phyloP scores from a whole-genome alignment of 2,888 invertebrate species.

The Punctoribates punctum region DNA sequence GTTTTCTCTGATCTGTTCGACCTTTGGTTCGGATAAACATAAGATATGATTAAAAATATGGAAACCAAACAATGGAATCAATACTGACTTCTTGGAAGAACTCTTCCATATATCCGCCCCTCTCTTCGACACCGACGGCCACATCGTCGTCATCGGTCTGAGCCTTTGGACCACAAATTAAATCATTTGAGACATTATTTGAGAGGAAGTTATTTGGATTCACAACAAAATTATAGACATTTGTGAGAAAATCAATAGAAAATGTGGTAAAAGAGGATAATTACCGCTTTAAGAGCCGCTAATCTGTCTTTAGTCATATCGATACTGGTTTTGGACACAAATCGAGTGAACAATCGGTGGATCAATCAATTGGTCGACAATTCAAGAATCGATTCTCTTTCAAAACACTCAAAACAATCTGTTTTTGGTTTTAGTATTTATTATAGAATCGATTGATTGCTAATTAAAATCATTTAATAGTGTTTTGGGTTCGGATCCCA shows the following conservation, averaged over 20 bases:
- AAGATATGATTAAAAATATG: constrained; percentile 58
- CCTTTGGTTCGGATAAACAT: constrained; percentile 58
- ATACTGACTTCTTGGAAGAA: constrained; percentile 89
- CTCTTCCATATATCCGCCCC: constrained; percentile 97
- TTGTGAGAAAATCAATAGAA: not conserved
- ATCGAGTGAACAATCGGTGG: not conserved
- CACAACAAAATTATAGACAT: not conserved
- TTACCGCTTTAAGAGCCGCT: constrained; percentile 50
- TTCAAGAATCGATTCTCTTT: not conserved
- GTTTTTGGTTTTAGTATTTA: not conserved
- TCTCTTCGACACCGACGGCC: constrained; percentile 80
- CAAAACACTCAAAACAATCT: not conserved
- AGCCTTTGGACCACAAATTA: constrained; percentile 63
- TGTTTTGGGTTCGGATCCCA: too few relatives aligned
- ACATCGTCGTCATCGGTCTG: constrained; percentile 96
- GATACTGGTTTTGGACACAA: not conserved
- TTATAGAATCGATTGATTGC: not conserved
- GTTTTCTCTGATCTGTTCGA: constrained; percentile 99
- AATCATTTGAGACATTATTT: not conserved
- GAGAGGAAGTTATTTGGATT: not conserved
- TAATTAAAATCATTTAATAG: not conserved
- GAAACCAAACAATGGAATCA: constrained; percentile 68
- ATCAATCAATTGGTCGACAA: not conserved
- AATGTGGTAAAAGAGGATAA: constrained; percentile 36
- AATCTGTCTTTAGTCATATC: constrained; percentile 49